Evolutionary conservation across 2,113 vertebrate species (phyloP).

Genomic region (Rhabdornis inornatus): DNA sequence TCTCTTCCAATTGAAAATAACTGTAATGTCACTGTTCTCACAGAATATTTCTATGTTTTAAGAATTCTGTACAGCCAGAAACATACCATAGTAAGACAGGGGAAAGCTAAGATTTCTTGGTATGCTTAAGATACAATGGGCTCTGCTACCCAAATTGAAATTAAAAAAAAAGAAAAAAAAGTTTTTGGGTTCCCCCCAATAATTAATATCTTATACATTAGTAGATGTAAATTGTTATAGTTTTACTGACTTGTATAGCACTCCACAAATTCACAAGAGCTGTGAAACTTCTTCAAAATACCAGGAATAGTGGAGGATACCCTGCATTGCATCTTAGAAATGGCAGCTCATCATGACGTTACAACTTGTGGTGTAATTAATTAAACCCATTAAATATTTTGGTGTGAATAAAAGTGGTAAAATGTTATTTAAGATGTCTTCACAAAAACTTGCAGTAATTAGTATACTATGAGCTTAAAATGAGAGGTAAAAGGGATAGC

Average conservation of each 20-base stretch:
- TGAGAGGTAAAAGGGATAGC: not conserved
- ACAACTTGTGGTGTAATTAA: not conserved
- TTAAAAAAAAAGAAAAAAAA: too few relatives aligned
- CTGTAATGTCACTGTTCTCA: not conserved
- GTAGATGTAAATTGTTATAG: not conserved
- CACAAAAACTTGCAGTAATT: not conserved
- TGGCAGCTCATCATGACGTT: not conserved
- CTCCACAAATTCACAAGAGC: not conserved
- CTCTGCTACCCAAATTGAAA: not conserved
- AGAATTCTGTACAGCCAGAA: not conserved
- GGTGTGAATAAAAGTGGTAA: not conserved
- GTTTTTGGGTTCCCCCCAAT: accelerated
- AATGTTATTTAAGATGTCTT: not conserved
- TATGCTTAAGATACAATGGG: not conserved
- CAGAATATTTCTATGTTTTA: not conserved
- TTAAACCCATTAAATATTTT: not conserved
- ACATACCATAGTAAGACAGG: not conserved
- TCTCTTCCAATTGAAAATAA: not conserved
- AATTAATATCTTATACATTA: not conserved
- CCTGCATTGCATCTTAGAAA: not conserved
- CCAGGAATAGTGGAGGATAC: not conserved
- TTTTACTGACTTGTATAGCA: not conserved
- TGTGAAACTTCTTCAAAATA: not conserved
- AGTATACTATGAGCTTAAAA: not conserved
- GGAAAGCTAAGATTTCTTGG: not conserved